These are phyloP conservation scores for Struthio camelus DNA, from an alignment of 2,113 vertebrate genomes.

Conservation along the genomic window DNA sequence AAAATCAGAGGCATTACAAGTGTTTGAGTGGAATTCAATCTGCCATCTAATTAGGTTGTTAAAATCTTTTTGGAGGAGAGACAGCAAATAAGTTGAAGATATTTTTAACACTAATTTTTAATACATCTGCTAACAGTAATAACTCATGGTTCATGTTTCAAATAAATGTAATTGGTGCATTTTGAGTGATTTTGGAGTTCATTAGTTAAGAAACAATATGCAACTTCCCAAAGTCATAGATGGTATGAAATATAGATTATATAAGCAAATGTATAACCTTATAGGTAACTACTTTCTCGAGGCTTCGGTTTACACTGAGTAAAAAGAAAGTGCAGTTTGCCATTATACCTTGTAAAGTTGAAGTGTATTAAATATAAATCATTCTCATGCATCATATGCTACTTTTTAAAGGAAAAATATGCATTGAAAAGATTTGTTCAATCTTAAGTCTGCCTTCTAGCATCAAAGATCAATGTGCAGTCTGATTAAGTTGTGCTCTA, in stretches of 20 bases:
- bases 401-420: conserved; percentile 70
- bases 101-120: background rate
- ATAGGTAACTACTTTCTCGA: background rate
- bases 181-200: conserved; percentile 4
- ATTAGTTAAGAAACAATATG: conserved; percentile 14
- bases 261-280: background rate
- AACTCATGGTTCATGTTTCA: background rate
- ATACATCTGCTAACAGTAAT: background rate
- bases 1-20: background rate
- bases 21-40: background rate
- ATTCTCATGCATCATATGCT: conserved; percentile 56
- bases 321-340: background rate
- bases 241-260: background rate
- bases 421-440: conserved; percentile 69
- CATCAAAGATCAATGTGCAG: conserved; percentile 79
- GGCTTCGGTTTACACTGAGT: background rate
- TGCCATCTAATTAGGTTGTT: background rate
- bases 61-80: background rate
- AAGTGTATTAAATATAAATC: conserved; percentile 64
- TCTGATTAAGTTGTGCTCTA: conserved; percentile 82
- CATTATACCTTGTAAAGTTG: conserved; percentile 33
- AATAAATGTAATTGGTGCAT: background rate
- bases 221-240: background rate
- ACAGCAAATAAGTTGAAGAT: background rate
- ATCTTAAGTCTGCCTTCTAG: conserved; percentile 67